Evolutionary conservation across 2,888 invertebrate genomes (phyloP).

Genomic region (Heliconius erato): DNA sequence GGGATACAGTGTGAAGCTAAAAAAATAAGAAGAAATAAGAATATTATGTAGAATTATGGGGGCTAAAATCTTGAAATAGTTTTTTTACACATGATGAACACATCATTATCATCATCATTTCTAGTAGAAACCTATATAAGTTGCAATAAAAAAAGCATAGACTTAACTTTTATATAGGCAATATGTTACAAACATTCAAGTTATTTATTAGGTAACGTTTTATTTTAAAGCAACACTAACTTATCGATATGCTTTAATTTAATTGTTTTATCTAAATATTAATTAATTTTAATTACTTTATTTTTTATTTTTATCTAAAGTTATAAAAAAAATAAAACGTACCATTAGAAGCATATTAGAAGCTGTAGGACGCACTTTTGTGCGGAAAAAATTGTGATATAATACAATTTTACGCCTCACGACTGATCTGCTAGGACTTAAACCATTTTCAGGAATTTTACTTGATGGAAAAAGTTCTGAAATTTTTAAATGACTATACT

Average conservation of each 20-base stretch:
- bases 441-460: slow-evolving; percentile 76
- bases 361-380: slow-evolving; percentile 90
- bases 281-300: too few relatives aligned
- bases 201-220: background rate
- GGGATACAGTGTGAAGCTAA: too few relatives aligned
- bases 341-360: slow-evolving; percentile 94
- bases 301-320: too few relatives aligned
- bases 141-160: background rate
- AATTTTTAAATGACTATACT: background rate
- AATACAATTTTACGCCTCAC: slow-evolving; percentile 90
- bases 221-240: background rate
- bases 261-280: background rate
- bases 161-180: background rate
- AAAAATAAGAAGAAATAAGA: too few relatives aligned
- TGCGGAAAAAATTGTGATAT: slow-evolving; percentile 92
- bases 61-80: background rate
- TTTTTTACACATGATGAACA: background rate
- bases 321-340: slow-evolving; percentile 40
- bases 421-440: slow-evolving; percentile 85
- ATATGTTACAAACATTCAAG: background rate
- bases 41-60: too few relatives aligned
- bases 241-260: background rate
- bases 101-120: too few relatives aligned
- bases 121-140: background rate
- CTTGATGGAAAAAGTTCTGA: slow-evolving; percentile 73